Conservation (phyloP, 2,113 vertebrate species). For the Cyphomyrus discorhynchus region DNA sequence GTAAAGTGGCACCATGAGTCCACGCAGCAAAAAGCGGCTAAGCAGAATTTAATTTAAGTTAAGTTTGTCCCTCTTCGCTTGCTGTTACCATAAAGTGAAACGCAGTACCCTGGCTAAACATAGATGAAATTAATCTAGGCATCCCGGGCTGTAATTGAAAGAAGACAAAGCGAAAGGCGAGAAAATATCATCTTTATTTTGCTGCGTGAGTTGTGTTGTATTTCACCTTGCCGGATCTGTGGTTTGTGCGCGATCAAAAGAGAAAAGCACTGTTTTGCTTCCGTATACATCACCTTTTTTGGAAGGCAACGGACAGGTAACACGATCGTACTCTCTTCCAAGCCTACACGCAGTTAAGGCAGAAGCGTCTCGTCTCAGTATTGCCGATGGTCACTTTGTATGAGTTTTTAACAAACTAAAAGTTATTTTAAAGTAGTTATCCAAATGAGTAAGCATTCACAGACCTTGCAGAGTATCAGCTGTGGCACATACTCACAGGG, state of each 20-base stretch:
- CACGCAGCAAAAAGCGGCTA: too few relatives aligned
- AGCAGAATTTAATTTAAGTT: background rate
- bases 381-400: background rate
- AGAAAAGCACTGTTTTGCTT: background rate
- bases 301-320: background rate
- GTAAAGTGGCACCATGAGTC: background rate
- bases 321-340: background rate
- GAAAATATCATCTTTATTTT: background rate
- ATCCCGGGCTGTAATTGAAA: background rate
- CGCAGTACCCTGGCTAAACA: background rate
- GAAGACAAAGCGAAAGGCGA: background rate
- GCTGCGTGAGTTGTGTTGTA: background rate
- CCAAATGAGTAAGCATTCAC: background rate
- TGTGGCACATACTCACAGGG: background rate
- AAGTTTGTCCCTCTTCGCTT: slow-evolving; percentile 25
- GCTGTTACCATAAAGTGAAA: slow-evolving; percentile 4
- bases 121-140: background rate
- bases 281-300: background rate
- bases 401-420: background rate
- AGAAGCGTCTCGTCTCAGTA: background rate
- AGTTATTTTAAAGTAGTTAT: background rate
- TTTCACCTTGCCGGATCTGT: background rate
- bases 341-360: background rate
- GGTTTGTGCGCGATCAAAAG: background rate
- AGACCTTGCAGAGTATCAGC: background rate